Conservation (phyloP, 2,797 vertebrate species). For the Hyperoplus immaculatus region DNA sequence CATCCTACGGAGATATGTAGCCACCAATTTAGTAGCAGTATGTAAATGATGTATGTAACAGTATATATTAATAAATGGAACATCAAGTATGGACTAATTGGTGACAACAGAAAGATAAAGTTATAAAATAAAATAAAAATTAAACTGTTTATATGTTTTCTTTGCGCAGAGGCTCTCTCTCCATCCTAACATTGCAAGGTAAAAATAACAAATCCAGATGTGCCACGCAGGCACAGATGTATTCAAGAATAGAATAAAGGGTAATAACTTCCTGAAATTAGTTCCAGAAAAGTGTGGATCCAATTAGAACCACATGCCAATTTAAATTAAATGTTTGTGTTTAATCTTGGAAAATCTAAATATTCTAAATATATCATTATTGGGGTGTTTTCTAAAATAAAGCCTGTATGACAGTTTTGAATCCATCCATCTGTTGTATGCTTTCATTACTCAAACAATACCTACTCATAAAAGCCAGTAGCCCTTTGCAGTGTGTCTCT, state of each 20-base stretch:
- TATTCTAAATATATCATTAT: background rate
- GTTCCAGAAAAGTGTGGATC: background rate
- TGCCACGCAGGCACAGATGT: slow-evolving; percentile 6
- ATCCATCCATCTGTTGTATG: background rate
- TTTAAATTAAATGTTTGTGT: background rate
- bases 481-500: slow-evolving; percentile 92
- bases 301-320: background rate
- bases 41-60: background rate
- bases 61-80: too few species aligned
- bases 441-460: slow-evolving; percentile 22
- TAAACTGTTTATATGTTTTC: background rate
- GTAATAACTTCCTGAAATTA: background rate
- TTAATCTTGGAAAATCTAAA: background rate
- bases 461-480: slow-evolving; percentile 96
- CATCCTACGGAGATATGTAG: slow-evolving; percentile 83
- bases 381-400: too few species aligned
- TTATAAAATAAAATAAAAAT: too few species aligned
- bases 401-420: background rate
- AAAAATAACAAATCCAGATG: slow-evolving; percentile 1
- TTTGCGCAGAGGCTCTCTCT: background rate
- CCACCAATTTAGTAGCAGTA: background rate
- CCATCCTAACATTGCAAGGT: background rate
- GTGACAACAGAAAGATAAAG: too few species aligned
- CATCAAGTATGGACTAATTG: too few species aligned
- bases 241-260: background rate